Base-by-base conservation (phyloP, 2,797 vertebrate genomes). In the Pogoniulus pusillus region DNA sequence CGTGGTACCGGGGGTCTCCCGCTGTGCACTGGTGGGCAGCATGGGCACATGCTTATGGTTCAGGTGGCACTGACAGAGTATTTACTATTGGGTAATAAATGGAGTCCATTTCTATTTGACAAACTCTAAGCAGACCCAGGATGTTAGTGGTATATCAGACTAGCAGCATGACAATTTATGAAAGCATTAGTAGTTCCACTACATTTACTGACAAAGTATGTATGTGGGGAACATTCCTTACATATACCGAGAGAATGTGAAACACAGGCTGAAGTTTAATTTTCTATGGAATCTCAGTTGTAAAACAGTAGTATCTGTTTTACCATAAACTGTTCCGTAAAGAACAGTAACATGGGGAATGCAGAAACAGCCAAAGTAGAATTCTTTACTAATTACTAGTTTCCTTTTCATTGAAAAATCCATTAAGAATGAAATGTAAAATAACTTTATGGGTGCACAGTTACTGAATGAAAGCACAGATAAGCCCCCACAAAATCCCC, bases 331-430 rank as follows among this genome's bases (percentile, higher is more conserved):
- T 24, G 20, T 55, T 95, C 85, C 91, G 94, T 80, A 29, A 71
- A 91, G 90, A 83, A 29, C 73, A 86, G 29, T 41, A 90, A 84
- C 9, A 23, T 0, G 3, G 72, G 81, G 57, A 89, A 82, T 60
- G 72, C 20, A 58, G 82, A 75, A 84, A 57, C 82, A 92, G 54
- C 47, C n/a, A 62, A 85, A 78, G 58, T 49, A 80, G 79, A 92
- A 69, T 30, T 49, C 53, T 76, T 80, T 68, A 54, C 74, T 73
- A 86, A 95, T 91, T 93, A 74, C 87, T 68, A 30, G 65, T 26
- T 87, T 92, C 80, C 37, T 82, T 85, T 92, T 86, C 16, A 84
- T 63, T 62, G 64, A 73, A 93, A 95, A 85, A 80, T 60, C n/a
- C 45, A 35, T 87, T 91, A 87, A 72, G 57, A 70, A 88, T 54